These are phyloP conservation scores for Diabrotica undecimpunctata DNA, from an alignment of 1,140 invertebrate species.

Conservation along the genomic window DNA sequence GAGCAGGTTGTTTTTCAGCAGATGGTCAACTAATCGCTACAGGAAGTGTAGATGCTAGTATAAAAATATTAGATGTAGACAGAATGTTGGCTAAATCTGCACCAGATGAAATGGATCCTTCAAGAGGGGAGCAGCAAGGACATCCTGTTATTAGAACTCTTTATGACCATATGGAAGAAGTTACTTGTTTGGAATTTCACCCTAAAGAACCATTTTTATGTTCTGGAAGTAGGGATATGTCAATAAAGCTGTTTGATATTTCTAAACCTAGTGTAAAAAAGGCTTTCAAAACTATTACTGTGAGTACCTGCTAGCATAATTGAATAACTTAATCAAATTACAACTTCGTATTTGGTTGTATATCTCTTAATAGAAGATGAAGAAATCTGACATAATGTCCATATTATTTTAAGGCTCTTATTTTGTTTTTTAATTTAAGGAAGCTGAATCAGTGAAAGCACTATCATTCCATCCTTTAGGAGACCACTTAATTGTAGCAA, in stretches of 20 bases:
- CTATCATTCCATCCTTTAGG: slow-evolving; percentile 94
- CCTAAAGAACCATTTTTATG: slow-evolving; percentile 88
- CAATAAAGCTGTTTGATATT: slow-evolving; percentile 95
- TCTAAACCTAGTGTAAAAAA: slow-evolving; percentile 98
- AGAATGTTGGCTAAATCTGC: slow-evolving; percentile 94
- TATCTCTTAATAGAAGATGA: no score
- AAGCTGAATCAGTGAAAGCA: slow-evolving; percentile 84
- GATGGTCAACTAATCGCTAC: slow-evolving; percentile 97
- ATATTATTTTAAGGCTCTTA: not conserved
- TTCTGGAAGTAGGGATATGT: slow-evolving; percentile 90
- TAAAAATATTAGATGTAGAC: slow-evolving; percentile 98
- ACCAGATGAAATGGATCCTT: slow-evolving; percentile 74
- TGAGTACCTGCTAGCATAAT: slow-evolving; percentile 40
- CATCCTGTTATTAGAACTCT: slow-evolving; percentile 97
- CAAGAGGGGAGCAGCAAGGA: slow-evolving; percentile 77
- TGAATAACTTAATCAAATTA: not conserved
- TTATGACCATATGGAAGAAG: slow-evolving; percentile 98
- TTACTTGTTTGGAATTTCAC: slow-evolving; percentile 95
- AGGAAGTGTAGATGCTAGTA: slow-evolving; percentile 96
- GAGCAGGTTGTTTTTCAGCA: slow-evolving; percentile 89
- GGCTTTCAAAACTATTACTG: slow-evolving; percentile 89
- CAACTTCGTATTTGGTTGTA: not conserved
- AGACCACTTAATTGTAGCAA: slow-evolving; percentile 90
- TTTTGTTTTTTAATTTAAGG: slow-evolving; percentile 52
- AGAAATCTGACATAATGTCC: no score